A percentile compares a stretch with the other conserved stretches of the same genome.
Conservation (phyloP, 2,113 vertebrate species). For the Apistogramma diplotaenia region DNA sequence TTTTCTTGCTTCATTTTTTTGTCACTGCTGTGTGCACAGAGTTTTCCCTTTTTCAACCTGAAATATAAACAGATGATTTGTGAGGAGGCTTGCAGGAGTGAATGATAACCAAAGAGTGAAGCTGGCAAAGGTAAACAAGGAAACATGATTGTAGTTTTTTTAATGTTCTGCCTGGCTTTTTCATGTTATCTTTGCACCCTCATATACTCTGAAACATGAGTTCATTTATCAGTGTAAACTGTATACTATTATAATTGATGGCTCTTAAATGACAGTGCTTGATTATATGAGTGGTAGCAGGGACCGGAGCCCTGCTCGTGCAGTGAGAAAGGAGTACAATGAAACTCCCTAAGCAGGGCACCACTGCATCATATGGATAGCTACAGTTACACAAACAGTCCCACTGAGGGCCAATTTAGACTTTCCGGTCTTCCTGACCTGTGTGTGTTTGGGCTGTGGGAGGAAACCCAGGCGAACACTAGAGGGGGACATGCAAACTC, state of each 20-base stretch:
- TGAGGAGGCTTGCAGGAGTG: slow-evolving; percentile 9
- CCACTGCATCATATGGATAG: slow-evolving; percentile 8
- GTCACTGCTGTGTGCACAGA: background rate
- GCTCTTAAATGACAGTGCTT: background rate
- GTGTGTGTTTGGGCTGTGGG: slow-evolving; percentile 19
- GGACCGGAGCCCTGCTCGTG: slow-evolving; percentile 12
- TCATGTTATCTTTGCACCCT: background rate
- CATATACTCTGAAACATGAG: background rate
- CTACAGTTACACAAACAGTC: slow-evolving; percentile 27
- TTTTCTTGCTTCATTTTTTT: background rate
- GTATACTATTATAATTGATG: background rate
- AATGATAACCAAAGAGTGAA: slow-evolving; percentile 8
- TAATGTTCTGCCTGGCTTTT: background rate
- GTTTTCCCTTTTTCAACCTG: background rate
- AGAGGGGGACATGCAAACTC: slow-evolving; percentile 16
- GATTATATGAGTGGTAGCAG: background rate
- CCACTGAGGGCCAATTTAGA: slow-evolving; percentile 30
- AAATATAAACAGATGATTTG: background rate
- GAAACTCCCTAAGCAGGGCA: slow-evolving; percentile 3
- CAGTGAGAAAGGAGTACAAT: background rate
- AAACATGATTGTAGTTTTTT: background rate
- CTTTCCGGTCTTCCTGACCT: slow-evolving; percentile 17
- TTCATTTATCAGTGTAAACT: background rate
- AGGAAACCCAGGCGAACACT: slow-evolving; percentile 19
- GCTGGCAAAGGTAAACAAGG: background rate